Evolutionary conservation across 1,140 invertebrate genomes (phyloP), one percentile per base, ranked within the genome.

Genomic region (Saccostrea echinata): DNA sequence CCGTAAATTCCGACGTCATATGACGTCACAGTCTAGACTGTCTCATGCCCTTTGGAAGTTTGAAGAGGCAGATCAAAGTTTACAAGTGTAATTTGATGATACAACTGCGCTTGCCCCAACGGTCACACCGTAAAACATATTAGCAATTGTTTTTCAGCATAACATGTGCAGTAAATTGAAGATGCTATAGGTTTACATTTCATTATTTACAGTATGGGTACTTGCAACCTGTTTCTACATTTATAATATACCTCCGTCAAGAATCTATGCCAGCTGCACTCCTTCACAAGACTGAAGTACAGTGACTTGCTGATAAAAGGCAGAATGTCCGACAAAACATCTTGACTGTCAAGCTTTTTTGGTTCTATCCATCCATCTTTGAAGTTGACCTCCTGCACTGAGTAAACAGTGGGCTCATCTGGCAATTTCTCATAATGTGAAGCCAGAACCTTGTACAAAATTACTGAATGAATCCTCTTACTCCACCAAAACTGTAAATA

Each of bases 271-370:
- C 68, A 76, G 68, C 27, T 1, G 27, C 68, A 76, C 27, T 76
- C 27, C 27, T 76, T 27, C 68, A 76, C 68, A 27, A 76, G 12
- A 76, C 30, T 76, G 68, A 76, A 76, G 68, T 76, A 76, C 11
- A 76, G 11, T 2, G 68, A 76, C 8, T 30, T 24, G 27, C 68
- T 76, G 68, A 76, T 18, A 33, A 27, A 27, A 13, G 68, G 27
- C 9, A 76, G 27, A 33, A 16, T 76, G 68, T 18, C 6, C 12
- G 68, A 33, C 27, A 76, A 13, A 27, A 33, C 12, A 33, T 76
- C 68, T 13, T 27, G 68, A 33, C 68, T 76, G 27, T 76, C 68
- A 76, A 76, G 13, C 30, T 30, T 76, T 18, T 76, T 13, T 27
- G 68, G 68, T 76, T 76, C 68, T 16, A 76, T 30, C 30, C 27